phyloP scores from a whole-genome alignment of 1,140 invertebrate genomes.

The Listronotus bonariensis region DNA sequence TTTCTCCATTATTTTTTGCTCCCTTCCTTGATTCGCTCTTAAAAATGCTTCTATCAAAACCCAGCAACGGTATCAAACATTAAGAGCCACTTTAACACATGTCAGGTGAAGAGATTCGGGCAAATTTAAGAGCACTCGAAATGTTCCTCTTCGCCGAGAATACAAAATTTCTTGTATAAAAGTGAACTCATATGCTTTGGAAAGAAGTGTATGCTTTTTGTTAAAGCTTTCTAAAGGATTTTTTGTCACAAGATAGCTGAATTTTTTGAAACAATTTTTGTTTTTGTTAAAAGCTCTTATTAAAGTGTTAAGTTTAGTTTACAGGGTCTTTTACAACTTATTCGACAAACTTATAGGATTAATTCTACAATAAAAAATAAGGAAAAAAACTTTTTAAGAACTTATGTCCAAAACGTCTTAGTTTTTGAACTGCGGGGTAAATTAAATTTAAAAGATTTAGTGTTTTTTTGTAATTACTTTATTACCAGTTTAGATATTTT shows the following conservation, averaged over 20 bases:
- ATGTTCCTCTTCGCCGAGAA: constrained; percentile 14
- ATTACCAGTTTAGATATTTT: too few relatives aligned
- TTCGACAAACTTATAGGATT: too few relatives aligned
- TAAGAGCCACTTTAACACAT: constrained; percentile 35
- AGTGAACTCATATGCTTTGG: constrained; percentile 9
- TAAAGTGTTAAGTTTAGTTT: too few relatives aligned
- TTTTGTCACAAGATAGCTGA: constrained; percentile 6
- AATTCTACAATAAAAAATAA: too few relatives aligned
- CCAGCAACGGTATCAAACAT: constrained; percentile 29
- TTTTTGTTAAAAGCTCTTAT: too few relatives aligned
- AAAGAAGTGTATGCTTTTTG: constrained; percentile 12
- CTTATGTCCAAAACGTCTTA: too few relatives aligned
- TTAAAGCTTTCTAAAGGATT: constrained; percentile 8
- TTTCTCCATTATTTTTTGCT: constrained; percentile 21
- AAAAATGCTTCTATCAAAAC: constrained; percentile 31
- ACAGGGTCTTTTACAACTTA: too few relatives aligned
- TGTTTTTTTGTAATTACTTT: too few relatives aligned
- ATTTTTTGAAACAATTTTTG: too few relatives aligned
- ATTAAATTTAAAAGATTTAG: too few relatives aligned
- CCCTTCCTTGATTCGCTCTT: constrained; percentile 25
- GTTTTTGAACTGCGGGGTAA: too few relatives aligned
- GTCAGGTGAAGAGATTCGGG: constrained; percentile 34
- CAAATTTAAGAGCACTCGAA: constrained; percentile 18
- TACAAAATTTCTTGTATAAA: constrained; percentile 23
- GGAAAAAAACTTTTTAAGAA: too few relatives aligned